Base-by-base conservation (phyloP, 92 coral and sea anemone genomes). In the Heliopora coerulea region DNA sequence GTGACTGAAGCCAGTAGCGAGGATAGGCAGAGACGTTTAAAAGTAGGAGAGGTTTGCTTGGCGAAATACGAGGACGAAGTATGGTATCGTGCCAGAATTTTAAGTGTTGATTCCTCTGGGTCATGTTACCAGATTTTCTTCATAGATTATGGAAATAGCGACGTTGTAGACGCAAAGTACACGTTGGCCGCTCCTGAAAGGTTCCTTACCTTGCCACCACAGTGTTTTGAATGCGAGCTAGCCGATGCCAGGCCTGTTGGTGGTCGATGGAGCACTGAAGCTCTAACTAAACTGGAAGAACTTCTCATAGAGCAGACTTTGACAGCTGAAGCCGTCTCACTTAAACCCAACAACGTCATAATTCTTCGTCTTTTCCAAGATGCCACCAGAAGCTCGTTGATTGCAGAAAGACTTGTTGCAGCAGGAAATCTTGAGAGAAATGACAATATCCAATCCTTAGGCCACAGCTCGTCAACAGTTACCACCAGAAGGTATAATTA, bases 71-170 rank as follows among this genome's bases (percentile, higher is more conserved):
- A 59, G 15, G 98, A 93, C 68, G 86, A 79, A 40, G 84, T 82
- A 10, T 93, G 98, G 98, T 93, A 93, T 52, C 86, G 98, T 8
- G 89, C 89, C n/a, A 88, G 96, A 32, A 85, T 90, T 2, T 59
- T 85, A 73, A 91, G 88, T 60, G 86, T 83, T 68, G 86, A 78
- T 46, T 23, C 65, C 0, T 58, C 72, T 23, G 86, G 78, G 24
- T 49, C 49, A 3, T 50, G 54, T 19, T 93, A 86, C 54, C 92
- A 93, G 75, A 89, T 90, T n/a, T 88, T 83, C 74, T 90, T 93
- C 81, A 56, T 90, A 37, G 98, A 93, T 44, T 93, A 90, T 64
- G 98, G 98, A n/a, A 93, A 93, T 59, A 85, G 88, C 20, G 96
- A 93, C 27, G 73, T 80, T 28, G 85, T 88, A 1, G 83, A 88